phyloP scores from a whole-genome alignment of 2,113 vertebrate genomes.

The Mus musculus region GRCm39 chr16:37364001-37364500 shows the following conservation, averaged over 20 bases:
- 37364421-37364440: constrained; percentile 26
- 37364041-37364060: neutral
- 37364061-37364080: constrained; percentile 9
- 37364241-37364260: neutral
- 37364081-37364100: neutral
- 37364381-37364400: neutral
- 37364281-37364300: neutral
- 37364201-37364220: neutral
- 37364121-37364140: neutral
- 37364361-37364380: constrained; percentile 29
- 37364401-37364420: constrained; percentile 25
- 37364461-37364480: constrained; percentile 38
- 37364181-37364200: neutral
- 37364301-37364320: constrained; percentile 37
- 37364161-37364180: neutral
- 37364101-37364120: neutral
- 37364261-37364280: constrained; percentile 8
- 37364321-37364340: neutral
- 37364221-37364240: neutral
- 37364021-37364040: too few relatives aligned
- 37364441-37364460: neutral
- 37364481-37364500: constrained; percentile 16
- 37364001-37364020: neutral
- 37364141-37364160: neutral
- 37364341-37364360: constrained; percentile 24